Evolutionary conservation across 2,797 vertebrate species (phyloP).

Genomic region (Manis pentadactyla): DNA sequence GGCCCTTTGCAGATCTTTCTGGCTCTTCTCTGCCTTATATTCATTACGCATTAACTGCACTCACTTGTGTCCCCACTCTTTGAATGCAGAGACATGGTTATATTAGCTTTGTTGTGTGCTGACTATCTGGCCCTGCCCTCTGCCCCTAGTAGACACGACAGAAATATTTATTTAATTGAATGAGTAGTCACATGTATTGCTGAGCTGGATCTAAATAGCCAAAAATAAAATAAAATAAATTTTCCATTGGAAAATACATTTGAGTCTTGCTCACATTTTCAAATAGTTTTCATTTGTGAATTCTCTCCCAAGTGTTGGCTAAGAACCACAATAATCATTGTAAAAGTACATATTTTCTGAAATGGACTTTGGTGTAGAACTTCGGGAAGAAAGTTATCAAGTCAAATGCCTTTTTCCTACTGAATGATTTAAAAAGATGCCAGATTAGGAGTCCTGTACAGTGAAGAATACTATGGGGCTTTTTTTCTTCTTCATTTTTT

Average conservation of each 20-base stretch:
- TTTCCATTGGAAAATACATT: constrained; percentile 44
- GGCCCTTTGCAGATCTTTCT: not conserved
- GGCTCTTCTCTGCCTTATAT: not conserved
- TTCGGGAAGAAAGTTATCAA: constrained; percentile 58
- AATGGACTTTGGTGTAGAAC: constrained; percentile 66
- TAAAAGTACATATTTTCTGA: constrained; percentile 64
- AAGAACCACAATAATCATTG: constrained; percentile 55
- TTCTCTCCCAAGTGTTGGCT: constrained; percentile 42
- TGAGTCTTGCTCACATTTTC: constrained; percentile 41
- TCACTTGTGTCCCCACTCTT: not conserved
- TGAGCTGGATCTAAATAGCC: not conserved
- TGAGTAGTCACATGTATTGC: not conserved
- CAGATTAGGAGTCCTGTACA: constrained; percentile 56
- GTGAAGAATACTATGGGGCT: constrained; percentile 65
- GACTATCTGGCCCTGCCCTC: not conserved
- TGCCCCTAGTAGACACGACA: not conserved
- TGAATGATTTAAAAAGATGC: constrained; percentile 67
- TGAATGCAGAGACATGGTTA: not conserved
- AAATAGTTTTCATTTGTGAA: constrained; percentile 20
- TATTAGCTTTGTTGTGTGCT: not conserved
- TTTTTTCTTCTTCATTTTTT: constrained; percentile 87
- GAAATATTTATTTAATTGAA: constrained; percentile 56
- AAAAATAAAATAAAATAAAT: constrained; percentile 40
- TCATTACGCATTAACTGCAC: not conserved
- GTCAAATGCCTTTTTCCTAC: constrained; percentile 76